Evolutionary conservation across 2,113 vertebrate genomes (phyloP).

Genomic region (Hypocryptadius cinnamomeus): DNA sequence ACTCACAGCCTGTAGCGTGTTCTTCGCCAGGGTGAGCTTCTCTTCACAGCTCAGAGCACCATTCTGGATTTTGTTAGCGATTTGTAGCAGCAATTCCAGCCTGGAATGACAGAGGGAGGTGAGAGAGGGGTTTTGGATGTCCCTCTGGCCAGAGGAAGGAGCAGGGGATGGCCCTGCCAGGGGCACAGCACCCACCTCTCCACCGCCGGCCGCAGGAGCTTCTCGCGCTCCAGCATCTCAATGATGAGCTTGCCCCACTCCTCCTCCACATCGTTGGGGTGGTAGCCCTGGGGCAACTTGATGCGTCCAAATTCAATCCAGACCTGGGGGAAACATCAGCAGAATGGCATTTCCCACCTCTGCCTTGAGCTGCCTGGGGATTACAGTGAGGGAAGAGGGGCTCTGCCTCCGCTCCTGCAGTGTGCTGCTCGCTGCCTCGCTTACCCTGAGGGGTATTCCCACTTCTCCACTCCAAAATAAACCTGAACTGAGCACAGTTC

Average conservation of each 20-base stretch:
- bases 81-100: conserved; percentile 90
- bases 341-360: background rate
- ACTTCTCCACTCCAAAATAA: background rate
- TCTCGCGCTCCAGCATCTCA: conserved; percentile 96
- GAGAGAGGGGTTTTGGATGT: background rate
- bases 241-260: conserved; percentile 98
- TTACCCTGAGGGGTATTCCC: background rate
- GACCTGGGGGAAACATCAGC: conserved; percentile 62
- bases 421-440: fast-evolving
- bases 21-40: conserved; percentile 92
- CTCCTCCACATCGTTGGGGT: conserved; percentile 95
- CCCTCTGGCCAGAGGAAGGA: background rate
- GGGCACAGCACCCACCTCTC: conserved; percentile 75
- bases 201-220: conserved; percentile 88
- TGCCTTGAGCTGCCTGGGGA: background rate
- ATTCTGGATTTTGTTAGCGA: conserved; percentile 97
- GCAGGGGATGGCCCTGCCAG: fast-evolving
- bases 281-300: conserved; percentile 89
- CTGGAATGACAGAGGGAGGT: conserved; percentile 56
- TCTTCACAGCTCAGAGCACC: conserved; percentile 94
- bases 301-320: conserved; percentile 98
- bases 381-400: background rate
- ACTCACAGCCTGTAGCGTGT: conserved; percentile 95
- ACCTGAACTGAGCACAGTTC: background rate
- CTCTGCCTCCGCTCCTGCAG: background rate